Conservation (phyloP, 2,113 vertebrate species). For the Cervus canadensis region DNA sequence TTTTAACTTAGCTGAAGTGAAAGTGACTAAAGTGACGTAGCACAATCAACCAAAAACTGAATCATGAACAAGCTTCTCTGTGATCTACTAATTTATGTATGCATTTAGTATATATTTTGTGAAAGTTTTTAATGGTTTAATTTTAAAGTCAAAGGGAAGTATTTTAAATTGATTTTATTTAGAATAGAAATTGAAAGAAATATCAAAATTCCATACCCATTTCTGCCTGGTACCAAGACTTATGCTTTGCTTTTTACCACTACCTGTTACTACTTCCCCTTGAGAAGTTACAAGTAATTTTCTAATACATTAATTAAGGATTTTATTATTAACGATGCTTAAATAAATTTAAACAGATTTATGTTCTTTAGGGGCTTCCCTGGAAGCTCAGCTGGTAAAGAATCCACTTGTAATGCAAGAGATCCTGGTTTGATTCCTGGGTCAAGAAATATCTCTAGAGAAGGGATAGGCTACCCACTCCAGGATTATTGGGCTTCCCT, state of each 20-base stretch:
- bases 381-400: not conserved
- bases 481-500: not conserved
- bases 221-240: not conserved
- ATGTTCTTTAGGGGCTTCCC: not conserved
- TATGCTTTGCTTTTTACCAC: not conserved
- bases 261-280: not conserved
- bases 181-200: not conserved
- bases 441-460: not conserved
- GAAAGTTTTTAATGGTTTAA: not conserved
- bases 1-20: not conserved
- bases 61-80: not conserved
- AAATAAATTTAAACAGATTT: not conserved
- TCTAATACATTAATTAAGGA: not conserved
- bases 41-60: not conserved
- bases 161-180: not conserved
- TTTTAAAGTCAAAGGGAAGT: not conserved
- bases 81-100: not conserved
- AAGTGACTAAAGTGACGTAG: not conserved
- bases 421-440: not conserved
- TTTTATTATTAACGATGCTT: not conserved
- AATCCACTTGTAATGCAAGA: not conserved
- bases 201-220: not conserved
- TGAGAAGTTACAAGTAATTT: not conserved
- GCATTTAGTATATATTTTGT: not conserved
- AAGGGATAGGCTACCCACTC: not conserved